A percentile compares a stretch with the other conserved stretches of the same genome.
Conservation (phyloP, 2,113 vertebrate genomes). For the Etheostoma cragini region DNA sequence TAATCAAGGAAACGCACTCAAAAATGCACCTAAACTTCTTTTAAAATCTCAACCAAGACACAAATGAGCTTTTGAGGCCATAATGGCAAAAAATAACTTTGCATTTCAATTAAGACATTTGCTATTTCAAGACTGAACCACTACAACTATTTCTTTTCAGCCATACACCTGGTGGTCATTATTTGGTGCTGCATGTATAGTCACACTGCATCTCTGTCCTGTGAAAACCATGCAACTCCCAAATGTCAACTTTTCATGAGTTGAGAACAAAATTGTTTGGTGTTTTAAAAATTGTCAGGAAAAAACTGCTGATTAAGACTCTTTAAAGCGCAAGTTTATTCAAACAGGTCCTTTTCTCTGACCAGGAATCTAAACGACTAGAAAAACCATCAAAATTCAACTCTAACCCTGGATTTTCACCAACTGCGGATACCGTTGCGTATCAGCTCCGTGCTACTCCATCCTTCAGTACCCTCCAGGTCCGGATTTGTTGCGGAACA, state of each 20-base stretch:
- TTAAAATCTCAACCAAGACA: neutral
- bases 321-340: neutral
- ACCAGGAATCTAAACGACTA: neutral
- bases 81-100: neutral
- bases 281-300: neutral
- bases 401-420: no score
- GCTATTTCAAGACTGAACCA: neutral
- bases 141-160: neutral
- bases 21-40: neutral
- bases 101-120: neutral
- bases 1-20: neutral
- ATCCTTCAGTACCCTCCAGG: no score
- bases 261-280: neutral
- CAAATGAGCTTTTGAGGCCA: neutral
- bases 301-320: neutral
- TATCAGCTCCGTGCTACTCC: no score
- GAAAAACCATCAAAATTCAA: neutral
- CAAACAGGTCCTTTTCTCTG: neutral
- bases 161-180: constrained; percentile 1
- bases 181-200: neutral
- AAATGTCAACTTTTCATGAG: neutral
- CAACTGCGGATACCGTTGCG: no score
- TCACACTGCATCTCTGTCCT: neutral
- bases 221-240: neutral
- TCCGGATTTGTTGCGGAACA: no score